Base-by-base conservation (phyloP, 2,797 vertebrate genomes). In the Pangasius krempfi region DNA sequence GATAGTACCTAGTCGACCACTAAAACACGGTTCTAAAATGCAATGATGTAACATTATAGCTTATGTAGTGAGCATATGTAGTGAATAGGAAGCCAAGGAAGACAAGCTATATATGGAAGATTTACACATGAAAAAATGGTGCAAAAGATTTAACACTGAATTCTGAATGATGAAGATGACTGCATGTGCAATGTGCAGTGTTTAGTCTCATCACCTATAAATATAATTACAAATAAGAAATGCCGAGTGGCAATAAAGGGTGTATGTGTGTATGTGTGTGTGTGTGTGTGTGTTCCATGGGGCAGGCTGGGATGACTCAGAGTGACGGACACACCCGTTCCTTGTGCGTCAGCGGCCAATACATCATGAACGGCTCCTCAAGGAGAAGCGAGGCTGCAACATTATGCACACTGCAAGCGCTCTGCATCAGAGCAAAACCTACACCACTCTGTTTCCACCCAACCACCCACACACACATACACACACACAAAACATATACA, bases 301-400 rank as follows among this genome's bases (percentile, higher is more conserved):
- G 68, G 85, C 85, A 88, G 85, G 85, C 70, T 79, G 85, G 72
- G 73, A 92, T 92, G 90, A 92, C 91, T 92, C 90, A 90, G 91
- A 89, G 82, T 89, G 87, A 91, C 79, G 88, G 90, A 89, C 90
- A 87, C 87, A 89, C 90, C 86, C 83, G 73, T 84, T 86, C 68
- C 14, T 81, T 62, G 81, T 88, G 89, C 76, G 83, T 88, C 85
- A 90, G 37, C 72, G 82, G 84, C 72, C 86, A 84, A 89, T 91
- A 85, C 80, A 90, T 91, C 89, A 89, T 87, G 33, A 33, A n/a
- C 30, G 40, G 54, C 60, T 92, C 85, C 85, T 86, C 40, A 75
- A 87, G 81, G 83, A 83, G 88, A 87, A 73, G 37, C 2, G 70
- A 86, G 68, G 81, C 76, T 84, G 78, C 76, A 16, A 85, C 88